These are phyloP conservation scores for Pseudomugil tenellus DNA, from an alignment of 2,797 vertebrate species.

Conservation along the genomic window DNA sequence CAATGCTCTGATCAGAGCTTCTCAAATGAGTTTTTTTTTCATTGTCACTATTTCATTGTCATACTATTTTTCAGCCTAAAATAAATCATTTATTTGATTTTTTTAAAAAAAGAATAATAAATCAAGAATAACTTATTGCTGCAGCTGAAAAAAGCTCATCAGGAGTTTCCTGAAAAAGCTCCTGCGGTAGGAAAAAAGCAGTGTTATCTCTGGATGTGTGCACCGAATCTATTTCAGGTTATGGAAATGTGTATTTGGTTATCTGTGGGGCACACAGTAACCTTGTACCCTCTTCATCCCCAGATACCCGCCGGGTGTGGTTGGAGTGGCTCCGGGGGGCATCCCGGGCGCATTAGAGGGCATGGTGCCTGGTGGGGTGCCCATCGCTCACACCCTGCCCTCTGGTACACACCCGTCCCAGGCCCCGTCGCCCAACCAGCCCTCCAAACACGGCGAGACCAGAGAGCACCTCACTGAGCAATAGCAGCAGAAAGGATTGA, in stretches of 20 bases:
- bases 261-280: constrained; percentile 21
- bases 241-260: not conserved
- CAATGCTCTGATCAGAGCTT: not conserved
- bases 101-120: not conserved
- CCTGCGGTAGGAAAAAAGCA: constrained; percentile 35
- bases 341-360: constrained; percentile 91
- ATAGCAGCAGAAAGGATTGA: constrained; percentile 83
- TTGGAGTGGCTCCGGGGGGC: constrained; percentile 89
- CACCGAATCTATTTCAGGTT: constrained; percentile 8
- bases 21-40: no score
- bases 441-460: constrained; percentile 93
- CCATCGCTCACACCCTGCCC: constrained; percentile 90
- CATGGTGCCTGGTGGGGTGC: constrained; percentile 91
- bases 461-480: constrained; percentile 96
- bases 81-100: not conserved
- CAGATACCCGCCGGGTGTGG: constrained; percentile 91
- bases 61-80: not conserved
- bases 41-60: no score
- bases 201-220: not conserved
- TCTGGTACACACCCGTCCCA: constrained; percentile 93
- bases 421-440: constrained; percentile 95
- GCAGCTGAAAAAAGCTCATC: not conserved
- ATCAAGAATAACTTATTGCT: not conserved
- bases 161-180: constrained; percentile 8
- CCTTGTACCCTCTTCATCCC: constrained; percentile 1